phyloP scores from a whole-genome alignment of 2,113 vertebrate genomes.

The Podocnemis expansa region DNA sequence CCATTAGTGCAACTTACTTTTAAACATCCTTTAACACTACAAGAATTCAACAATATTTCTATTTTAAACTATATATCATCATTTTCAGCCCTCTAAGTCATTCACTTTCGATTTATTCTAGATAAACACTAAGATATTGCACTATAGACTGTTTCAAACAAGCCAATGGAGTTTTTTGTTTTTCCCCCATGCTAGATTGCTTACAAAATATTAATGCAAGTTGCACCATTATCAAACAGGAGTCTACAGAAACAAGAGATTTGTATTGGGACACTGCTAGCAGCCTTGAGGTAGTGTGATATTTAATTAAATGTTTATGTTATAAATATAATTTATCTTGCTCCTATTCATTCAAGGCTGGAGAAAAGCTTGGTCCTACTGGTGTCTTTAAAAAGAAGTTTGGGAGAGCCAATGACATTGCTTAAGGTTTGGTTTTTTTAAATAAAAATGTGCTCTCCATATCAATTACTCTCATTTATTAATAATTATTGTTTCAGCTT shows the following conservation, averaged over 20 bases:
- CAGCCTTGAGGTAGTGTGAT: neutral
- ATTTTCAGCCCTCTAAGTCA: neutral
- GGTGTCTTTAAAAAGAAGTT: neutral
- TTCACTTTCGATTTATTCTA: neutral
- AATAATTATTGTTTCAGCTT: conserved; percentile 65
- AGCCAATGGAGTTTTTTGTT: neutral
- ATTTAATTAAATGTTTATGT: neutral
- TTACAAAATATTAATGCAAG: conserved; percentile 10
- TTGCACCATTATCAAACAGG: neutral
- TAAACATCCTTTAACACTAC: neutral
- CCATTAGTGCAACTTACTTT: conserved; percentile 3
- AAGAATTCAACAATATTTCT: neutral
- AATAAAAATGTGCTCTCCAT: neutral
- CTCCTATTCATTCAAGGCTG: neutral
- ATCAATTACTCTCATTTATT: neutral
- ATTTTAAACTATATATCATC: neutral
- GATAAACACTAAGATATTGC: neutral
- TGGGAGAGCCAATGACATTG: neutral
- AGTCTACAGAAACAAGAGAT: conserved; percentile 15
- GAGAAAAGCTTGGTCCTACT: neutral
- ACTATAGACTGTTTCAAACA: neutral
- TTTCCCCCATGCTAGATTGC: neutral
- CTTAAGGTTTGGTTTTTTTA: neutral
- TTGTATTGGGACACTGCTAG: neutral
- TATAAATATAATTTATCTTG: neutral